Base-by-base conservation (phyloP, 2,797 vertebrate species). In the Buphagus erythrorhynchus region DNA sequence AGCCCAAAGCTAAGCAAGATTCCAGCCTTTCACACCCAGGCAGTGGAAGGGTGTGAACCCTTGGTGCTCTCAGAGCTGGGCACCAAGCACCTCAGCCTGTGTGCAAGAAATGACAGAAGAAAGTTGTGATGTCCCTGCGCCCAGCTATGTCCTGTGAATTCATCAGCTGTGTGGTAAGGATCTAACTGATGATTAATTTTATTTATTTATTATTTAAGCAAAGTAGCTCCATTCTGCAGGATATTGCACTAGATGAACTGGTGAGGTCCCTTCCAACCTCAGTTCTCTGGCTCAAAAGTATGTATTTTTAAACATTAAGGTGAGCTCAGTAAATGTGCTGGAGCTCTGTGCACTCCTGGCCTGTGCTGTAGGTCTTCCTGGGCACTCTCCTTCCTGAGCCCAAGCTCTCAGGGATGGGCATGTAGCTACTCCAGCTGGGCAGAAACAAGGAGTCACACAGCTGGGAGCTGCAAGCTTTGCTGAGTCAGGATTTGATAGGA, bases 201-300 rank as follows among this genome's bases (percentile, higher is more conserved):
- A 36, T 51, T 69, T 46, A 45, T 45, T n/a, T 29, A 43, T 33
- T 55, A 55, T 29, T 38, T 20, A 63, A 67, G 48, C 36, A 36
- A 5, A 31, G 52, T 29, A 72, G 43, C 21, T 91, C 24, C 33
- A 61, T 84, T 73, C 10, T 66, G 79, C 21, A 43, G 71, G 8
- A 31, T 25, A 16, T 52, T 51, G 35, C 26, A 49, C 11, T 45
- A 14, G 25, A 29, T 40, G 25, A 76, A 11, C 9, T 36, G n/a
- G 31, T 24, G 63, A 83, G 45, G 36, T 51, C 36, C 25, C 16
- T 82, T 76, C 33, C 48, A 54, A 5, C 22, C 31, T 40, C n/a
- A 58, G 0, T 31, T 85, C 35, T 12, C 0, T 55, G 31, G 25
- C 18, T 62, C 36, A 43, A 4, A 18, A 15, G 16, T 36, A 7